phyloP scores from a whole-genome alignment of 2,113 vertebrate genomes.

The Caretta caretta region DNA sequence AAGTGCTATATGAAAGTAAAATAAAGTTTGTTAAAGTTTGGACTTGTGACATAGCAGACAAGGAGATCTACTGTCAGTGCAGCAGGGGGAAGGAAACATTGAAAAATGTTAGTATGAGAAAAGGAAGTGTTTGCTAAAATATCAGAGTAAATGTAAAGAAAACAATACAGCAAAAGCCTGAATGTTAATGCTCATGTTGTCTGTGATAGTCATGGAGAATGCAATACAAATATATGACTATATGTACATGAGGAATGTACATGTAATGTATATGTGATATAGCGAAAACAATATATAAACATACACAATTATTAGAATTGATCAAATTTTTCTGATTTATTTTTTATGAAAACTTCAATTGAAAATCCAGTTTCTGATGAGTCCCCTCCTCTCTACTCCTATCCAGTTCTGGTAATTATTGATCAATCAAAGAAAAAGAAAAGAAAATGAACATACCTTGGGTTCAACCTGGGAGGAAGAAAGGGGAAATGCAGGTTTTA shows the following conservation, averaged over 20 bases:
- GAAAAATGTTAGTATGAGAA: background rate
- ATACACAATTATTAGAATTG: background rate
- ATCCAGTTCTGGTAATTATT: background rate
- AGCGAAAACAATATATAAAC: background rate
- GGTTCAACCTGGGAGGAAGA: background rate
- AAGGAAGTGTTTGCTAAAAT: background rate
- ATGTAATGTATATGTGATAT: background rate
- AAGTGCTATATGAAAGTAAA: background rate
- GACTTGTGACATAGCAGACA: background rate
- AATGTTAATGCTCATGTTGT: background rate
- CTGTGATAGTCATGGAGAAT: background rate
- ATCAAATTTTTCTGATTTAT: background rate
- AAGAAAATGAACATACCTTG: constrained; percentile 11
- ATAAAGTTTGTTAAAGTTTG: background rate
- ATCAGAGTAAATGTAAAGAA: background rate
- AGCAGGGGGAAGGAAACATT: background rate
- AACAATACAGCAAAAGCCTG: background rate
- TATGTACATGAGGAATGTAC: too few relatives aligned
- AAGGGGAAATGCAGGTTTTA: background rate
- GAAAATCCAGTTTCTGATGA: background rate
- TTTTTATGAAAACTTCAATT: background rate
- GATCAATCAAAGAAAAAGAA: background rate
- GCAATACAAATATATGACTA: background rate
- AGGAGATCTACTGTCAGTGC: background rate
- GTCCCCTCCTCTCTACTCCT: too few relatives aligned